Evolutionary conservation across 2,888 invertebrate species (phyloP).

Genomic region (Xanthorhoe spadicearia): DNA sequence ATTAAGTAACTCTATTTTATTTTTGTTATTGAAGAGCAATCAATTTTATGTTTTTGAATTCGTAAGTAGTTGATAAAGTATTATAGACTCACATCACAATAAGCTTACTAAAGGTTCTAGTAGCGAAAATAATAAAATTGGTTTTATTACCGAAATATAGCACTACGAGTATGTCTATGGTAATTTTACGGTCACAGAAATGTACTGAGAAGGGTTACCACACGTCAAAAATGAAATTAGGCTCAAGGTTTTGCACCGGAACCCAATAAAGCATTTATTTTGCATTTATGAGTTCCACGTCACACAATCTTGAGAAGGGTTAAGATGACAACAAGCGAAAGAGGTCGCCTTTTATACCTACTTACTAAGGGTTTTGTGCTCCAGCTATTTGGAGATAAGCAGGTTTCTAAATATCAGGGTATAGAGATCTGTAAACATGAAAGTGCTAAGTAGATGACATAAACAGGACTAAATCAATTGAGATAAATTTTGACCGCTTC

Average conservation of each 20-base stretch:
- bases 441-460: slow-evolving; percentile 7
- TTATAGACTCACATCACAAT: neutral
- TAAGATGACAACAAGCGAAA: slow-evolving; percentile 62
- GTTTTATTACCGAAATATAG: neutral
- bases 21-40: neutral
- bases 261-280: slow-evolving; percentile 47
- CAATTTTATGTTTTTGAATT: neutral
- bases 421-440: slow-evolving; percentile 26
- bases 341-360: slow-evolving; percentile 62
- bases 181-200: neutral
- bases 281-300: slow-evolving; percentile 57
- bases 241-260: slow-evolving; percentile 31
- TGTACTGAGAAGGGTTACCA: slow-evolving; percentile 8
- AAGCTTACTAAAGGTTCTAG: neutral
- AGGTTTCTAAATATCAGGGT: slow-evolving; percentile 32
- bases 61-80: too few species aligned
- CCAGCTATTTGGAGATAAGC: slow-evolving; percentile 46
- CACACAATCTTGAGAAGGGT: slow-evolving; percentile 65
- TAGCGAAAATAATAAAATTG: neutral
- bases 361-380: slow-evolving; percentile 57
- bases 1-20: too few species aligned
- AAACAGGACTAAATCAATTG: slow-evolving; percentile 11
- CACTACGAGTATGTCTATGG: neutral
- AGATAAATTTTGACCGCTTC: neutral
- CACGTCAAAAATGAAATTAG: slow-evolving; percentile 27